phyloP scores from a whole-genome alignment of 2,113 vertebrate genomes.

The Bubo bubo region DNA sequence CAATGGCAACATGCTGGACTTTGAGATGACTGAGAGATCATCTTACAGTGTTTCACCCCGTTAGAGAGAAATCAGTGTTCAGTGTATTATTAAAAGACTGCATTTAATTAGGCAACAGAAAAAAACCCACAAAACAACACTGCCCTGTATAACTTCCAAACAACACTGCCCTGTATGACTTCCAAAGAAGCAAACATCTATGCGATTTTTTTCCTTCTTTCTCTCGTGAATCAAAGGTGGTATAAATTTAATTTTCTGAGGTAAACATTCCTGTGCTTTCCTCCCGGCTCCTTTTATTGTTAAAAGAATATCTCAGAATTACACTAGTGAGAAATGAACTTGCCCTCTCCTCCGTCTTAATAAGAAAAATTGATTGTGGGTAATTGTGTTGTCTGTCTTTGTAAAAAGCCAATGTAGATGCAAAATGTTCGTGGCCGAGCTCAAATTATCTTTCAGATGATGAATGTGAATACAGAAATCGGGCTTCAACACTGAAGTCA shows the following conservation, averaged over 20 bases:
- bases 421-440: not conserved
- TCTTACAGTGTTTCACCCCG: not conserved
- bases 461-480: not conserved
- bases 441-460: slow-evolving; percentile 12
- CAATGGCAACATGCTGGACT: not conserved
- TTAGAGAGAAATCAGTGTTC: not conserved
- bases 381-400: not conserved
- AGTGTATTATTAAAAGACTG: not conserved
- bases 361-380: not conserved
- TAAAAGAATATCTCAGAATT: not conserved
- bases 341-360: not conserved
- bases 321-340: not conserved
- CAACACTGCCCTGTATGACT: not conserved
- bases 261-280: not conserved
- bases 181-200: not conserved
- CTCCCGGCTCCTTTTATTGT: not conserved
- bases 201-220: not conserved
- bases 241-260: not conserved
- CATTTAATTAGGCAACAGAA: not conserved
- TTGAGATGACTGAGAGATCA: not conserved
- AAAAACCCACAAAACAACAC: not conserved
- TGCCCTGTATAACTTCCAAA: not conserved
- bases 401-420: not conserved
- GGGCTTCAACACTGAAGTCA: not conserved
- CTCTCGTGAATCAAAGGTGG: not conserved